These are phyloP conservation scores for Corbicula japonica DNA, from an alignment of 2,888 invertebrate genomes.

Conservation along the genomic window DNA sequence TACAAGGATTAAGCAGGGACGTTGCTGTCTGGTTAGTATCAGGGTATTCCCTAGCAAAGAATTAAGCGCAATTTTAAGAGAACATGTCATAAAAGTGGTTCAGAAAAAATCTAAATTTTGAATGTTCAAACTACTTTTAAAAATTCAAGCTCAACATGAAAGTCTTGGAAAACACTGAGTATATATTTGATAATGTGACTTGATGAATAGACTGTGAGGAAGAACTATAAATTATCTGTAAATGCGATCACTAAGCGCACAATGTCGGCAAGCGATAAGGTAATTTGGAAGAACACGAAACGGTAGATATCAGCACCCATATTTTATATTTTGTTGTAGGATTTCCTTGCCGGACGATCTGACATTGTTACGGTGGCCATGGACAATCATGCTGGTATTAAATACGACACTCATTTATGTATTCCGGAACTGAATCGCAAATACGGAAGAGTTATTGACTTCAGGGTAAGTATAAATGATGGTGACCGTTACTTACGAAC, in stretches of 20 bases:
- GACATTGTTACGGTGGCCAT: conserved; percentile 72
- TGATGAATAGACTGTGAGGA: not conserved
- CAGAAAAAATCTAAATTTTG: too few relatives aligned
- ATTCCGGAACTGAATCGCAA: conserved; percentile 71
- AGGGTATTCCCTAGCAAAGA: too few relatives aligned
- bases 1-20: too few relatives aligned
- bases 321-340: conserved; percentile 44
- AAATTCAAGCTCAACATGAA: too few relatives aligned
- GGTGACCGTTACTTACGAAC: not conserved
- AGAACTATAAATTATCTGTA: not conserved
- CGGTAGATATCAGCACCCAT: not conserved
- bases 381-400: conserved; percentile 70
- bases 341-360: conserved; percentile 61
- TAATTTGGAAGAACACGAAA: not conserved
- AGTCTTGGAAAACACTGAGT: not conserved
- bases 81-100: too few relatives aligned
- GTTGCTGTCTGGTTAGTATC: too few relatives aligned
- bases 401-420: conserved; percentile 68
- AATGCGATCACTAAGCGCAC: not conserved
- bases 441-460: conserved; percentile 67
- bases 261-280: not conserved
- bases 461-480: conserved; percentile 67
- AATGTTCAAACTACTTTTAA: too few relatives aligned
- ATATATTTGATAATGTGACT: not conserved
- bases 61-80: too few relatives aligned